Evolutionary conservation across 2,888 invertebrate genomes (phyloP).

Genomic region (Caenorhabditis sp.): DNA sequence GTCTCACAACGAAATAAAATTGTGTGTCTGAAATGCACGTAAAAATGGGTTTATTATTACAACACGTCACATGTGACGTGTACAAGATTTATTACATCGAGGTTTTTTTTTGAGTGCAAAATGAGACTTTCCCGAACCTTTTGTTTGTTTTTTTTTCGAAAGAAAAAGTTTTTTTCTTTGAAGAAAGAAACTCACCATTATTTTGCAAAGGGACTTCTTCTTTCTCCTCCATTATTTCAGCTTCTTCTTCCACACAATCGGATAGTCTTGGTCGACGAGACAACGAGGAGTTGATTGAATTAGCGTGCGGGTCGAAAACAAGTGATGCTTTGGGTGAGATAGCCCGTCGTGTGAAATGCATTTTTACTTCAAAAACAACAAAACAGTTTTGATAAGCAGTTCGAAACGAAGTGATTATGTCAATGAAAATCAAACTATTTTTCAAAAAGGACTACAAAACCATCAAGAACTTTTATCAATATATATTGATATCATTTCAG

Average conservation of each 20-base stretch:
- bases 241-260: conserved; percentile 19
- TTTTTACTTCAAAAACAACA: conserved; percentile 3
- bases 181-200: neutral
- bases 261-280: conserved; percentile 26
- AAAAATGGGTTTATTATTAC: neutral
- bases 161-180: too few species aligned
- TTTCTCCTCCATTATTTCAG: neutral
- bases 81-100: neutral
- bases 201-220: neutral
- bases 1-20: neutral
- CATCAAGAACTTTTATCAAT: conserved; percentile 4
- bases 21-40: neutral
- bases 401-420: neutral
- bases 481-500: conserved; percentile 3
- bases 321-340: conserved; percentile 30
- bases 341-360: conserved; percentile 39
- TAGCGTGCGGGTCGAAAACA: conserved; percentile 26
- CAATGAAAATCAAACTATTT: neutral
- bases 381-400: neutral
- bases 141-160: too few species aligned
- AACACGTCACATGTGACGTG: neutral
- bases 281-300: conserved; percentile 23
- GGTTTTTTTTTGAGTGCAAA: neutral
- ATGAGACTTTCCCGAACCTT: neutral
- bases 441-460: neutral